Evolutionary conservation across 2,888 invertebrate genomes (phyloP), one percentile per base, ranked within the genome.

Genomic region (Tenthredo scrophulariae): DNA sequence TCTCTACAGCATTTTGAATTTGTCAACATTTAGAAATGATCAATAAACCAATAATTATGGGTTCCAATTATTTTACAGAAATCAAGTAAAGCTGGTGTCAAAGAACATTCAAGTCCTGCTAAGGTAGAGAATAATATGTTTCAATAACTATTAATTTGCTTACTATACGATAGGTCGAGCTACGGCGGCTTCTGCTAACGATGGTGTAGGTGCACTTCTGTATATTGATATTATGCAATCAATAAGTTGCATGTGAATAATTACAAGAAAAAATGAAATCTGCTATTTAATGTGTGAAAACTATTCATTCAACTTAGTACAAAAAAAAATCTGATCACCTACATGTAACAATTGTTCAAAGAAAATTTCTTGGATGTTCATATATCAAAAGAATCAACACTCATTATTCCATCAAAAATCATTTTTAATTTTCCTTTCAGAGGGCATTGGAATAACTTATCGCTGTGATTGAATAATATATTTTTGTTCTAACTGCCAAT

Each of bases 31-130:
- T 62, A 33, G n/a, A 26, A 50, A 15, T 46, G 6, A 33, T 67
- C 29, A 37, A 22, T 29, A 40, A 50, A 83, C 22, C 15, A 67
- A 83, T 83, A 83, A 83, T 67, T 70, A 29, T 84, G 80, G 85
- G 85, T 89, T 87, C 88, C 85, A 88, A 89, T 92, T 91, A 88
- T 93, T 94, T 96, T 96, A 91, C 96, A 97, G 97, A 97, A 96
- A 95, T 97, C 97, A 94, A 96, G 96, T 95, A 96, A 96, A 95
- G 95, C 95, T 93, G 96, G 40, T 33, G 83, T 96, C 94, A 96
- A 95, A 95, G 95, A 95, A 94, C 94, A 95, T 91, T 91, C 94
- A 86, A 96, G 96, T 92, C 96, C 96, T 90, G 94, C 95, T 91
- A 96, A 97, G 97, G 96, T 97, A 96, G 92, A 91, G 87, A 90